Conservation (phyloP, 2,888 invertebrate genomes). For the Acronicta leporina region DNA sequence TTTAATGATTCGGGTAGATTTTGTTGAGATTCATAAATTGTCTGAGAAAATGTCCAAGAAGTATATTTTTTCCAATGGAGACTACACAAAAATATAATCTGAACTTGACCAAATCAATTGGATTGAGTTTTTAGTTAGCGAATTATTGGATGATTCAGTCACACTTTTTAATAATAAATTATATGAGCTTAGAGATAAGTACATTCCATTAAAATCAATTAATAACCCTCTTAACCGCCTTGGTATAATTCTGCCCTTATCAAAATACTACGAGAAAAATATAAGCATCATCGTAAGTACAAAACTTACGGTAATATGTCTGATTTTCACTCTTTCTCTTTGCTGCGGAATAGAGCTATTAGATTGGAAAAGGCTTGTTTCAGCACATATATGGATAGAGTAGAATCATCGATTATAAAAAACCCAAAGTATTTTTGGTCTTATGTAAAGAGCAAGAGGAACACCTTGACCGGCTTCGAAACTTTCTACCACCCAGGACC, state of each 20-base stretch:
- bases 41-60: constrained; percentile 2
- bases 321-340: constrained; percentile 18
- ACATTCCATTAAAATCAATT: constrained; percentile 4
- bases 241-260: constrained; percentile 20
- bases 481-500: no score
- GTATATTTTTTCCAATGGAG: constrained; percentile 4
- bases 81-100: constrained; percentile 3
- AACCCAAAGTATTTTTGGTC: constrained; percentile 44
- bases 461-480: constrained; percentile 27
- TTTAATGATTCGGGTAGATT: background rate
- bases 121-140: background rate
- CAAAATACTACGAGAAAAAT: constrained; percentile 41
- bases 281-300: constrained; percentile 17
- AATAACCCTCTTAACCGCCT: constrained; percentile 13
- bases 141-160: constrained; percentile 6
- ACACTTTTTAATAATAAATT: constrained; percentile 10
- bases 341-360: constrained; percentile 29
- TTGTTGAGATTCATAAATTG: background rate
- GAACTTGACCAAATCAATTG: constrained; percentile 9
- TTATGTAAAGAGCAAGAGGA: constrained; percentile 37
- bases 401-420: constrained; percentile 27
- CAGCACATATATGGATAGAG: constrained; percentile 10
- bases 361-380: no score
- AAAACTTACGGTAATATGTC: constrained; percentile 15
- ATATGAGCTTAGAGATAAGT: constrained; percentile 13